Base-by-base conservation (phyloP, 2,888 invertebrate species). In the Endomychus coccineus region DNA sequence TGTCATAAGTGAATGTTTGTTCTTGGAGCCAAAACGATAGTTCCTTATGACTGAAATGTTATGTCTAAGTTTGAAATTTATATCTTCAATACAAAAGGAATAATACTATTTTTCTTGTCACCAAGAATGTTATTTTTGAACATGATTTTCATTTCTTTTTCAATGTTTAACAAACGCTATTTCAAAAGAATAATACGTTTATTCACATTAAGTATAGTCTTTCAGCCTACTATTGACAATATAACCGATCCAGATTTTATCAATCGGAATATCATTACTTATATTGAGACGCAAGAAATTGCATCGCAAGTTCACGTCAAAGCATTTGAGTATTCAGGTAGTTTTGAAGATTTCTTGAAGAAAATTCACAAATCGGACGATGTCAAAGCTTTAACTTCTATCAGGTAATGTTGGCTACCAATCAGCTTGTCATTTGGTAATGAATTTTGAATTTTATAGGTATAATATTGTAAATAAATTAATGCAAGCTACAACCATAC, bases 401-500 rank as follows among this genome's bases (percentile, higher is more conserved):
- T 90, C 61, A 76, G 86, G 74, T 84, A 66, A 58, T 16, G 7
- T 28, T n/a, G n/a, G n/a, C n/a, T n/a, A n/a, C n/a, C n/a, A n/a
- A 19, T 7, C 21, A 19, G n/a, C n/a, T 19, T 19, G 6, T 7
- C 6, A n/a, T 7, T 19, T 19, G n/a, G n/a, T n/a, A 19, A 19
- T 7, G 6, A 19, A 19, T 7, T 7, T 28, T 13, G 25, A 36
- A 38, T 46, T 21, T 49, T 62, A 27, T 56, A 83, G 85, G 47
- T 85, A 83, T 53, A 87, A 86, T 54, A 88, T 92, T 48, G 85
- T 91, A 3, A 86, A 85, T 27, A 91, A 91, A 71, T 83, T 92
- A 51, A 89, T 92, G 84, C 89, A 92, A 71, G 90, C 90, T 1
- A 90, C 91, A 10, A 88, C 89, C 1, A 75, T 90, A 47, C 88